phyloP scores from a whole-genome alignment of 2,888 invertebrate species.

The Iphiclides podalirius region DNA sequence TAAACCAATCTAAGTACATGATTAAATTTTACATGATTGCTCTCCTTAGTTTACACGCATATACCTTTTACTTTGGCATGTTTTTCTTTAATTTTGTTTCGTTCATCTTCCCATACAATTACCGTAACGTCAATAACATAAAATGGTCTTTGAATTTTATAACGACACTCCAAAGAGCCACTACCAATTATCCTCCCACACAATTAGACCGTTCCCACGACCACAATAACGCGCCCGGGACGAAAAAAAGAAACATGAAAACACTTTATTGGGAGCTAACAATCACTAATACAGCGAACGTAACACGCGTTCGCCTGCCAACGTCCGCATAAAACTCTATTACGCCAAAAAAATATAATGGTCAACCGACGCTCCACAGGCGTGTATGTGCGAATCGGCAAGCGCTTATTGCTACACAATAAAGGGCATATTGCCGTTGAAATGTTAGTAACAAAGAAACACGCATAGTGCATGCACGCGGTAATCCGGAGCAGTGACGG shows the following conservation, averaged over 20 bases:
- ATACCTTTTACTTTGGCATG: too few relatives aligned
- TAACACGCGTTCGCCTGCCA: conserved; percentile 38
- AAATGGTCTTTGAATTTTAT: background rate
- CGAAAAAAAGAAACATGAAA: conserved; percentile 30
- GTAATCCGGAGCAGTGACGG: conserved; percentile 44
- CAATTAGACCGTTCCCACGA: conserved; percentile 26
- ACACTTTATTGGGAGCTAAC: conserved; percentile 40
- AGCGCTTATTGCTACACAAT: background rate
- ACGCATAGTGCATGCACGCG: conserved; percentile 25
- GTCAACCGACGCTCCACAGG: conserved; percentile 24
- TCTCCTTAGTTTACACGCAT: too few relatives aligned
- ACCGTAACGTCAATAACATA: too few relatives aligned
- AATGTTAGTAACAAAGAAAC: conserved; percentile 21
- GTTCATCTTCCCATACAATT: too few relatives aligned
- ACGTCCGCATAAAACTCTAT: conserved; percentile 46
- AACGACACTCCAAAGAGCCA: conserved; percentile 3
- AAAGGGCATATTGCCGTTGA: background rate
- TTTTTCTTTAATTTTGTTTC: too few relatives aligned
- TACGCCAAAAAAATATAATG: conserved; percentile 38
- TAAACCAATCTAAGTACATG: too few relatives aligned
- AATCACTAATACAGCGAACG: conserved; percentile 57
- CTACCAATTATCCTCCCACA: conserved; percentile 11
- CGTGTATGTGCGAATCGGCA: background rate
- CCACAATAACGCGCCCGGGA: conserved; percentile 25
- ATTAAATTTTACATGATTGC: too few relatives aligned